Base-by-base conservation (phyloP, 2,797 vertebrate species). In the Sciurus vulgaris region DNA sequence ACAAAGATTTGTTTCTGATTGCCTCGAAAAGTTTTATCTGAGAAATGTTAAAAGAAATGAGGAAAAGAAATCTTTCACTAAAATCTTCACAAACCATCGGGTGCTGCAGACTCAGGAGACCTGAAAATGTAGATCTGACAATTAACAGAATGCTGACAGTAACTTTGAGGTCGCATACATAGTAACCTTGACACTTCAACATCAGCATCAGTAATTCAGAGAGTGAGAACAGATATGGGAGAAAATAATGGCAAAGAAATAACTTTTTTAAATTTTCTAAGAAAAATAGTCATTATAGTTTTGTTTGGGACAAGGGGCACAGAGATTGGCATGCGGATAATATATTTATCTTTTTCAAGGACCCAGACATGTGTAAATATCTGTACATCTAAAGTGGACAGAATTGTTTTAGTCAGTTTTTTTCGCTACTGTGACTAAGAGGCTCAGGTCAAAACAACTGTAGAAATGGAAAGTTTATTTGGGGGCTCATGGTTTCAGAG, bases 1-100 rank as follows among this genome's bases (percentile, higher is more conserved):
- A n/a, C 22, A 87, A 92, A 49, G 22, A 20, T 35, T 59, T 87
- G 70, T 20, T 54, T 73, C 11, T 91, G n/a, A 59, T 54, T 24
- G 2, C 3, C 56, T 14, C 72, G 76, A 10, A 74, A 47, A 51
- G 65, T 15, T 35, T 86, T 47, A 51, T 91, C 22, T 78, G 20
- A 59, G 44, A 90, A 94, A 70, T 78, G 5, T 38, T 38, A 74
- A 84, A 92, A 67, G 12, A 54, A 89, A 92, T 73, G 28, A 86
- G 26, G 15, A 51, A 69, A 61, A 61, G 3, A 38, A 79, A 47
- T 63, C 2, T 59, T 90, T 51, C 22, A 26, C 7, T 65, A 92
- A 90, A 79, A 59, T n/a, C 22, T 72, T 13, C 5, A 11, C 49
- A 6, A 28, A 11, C 2, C 28, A 4, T 28, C 69, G 13, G 17